A percentile compares a stretch with the other conserved stretches of the same genome.
phyloP scores from a whole-genome alignment of 2,888 invertebrate species.

The Choreutis nemorana region DNA sequence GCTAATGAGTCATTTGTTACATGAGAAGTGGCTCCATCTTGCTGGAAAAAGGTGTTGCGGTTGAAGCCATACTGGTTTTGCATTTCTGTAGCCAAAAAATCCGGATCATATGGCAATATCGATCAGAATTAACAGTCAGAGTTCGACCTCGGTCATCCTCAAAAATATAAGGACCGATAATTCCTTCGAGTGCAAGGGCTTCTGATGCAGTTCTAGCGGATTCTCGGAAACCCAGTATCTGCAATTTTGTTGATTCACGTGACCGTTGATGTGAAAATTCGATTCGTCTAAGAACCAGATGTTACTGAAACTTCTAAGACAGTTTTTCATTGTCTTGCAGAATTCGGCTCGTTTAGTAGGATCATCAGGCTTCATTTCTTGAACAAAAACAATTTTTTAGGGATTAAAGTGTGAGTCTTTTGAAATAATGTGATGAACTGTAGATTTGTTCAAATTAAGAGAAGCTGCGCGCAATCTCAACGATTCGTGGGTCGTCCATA shows the following conservation, averaged over 20 bases:
- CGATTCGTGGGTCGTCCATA: constrained; percentile 12
- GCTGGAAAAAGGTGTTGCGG: constrained; percentile 15
- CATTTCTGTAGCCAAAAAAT: constrained; percentile 15
- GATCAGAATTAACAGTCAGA: constrained; percentile 9
- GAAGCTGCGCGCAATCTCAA: constrained; percentile 12
- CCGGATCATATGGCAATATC: constrained; percentile 9
- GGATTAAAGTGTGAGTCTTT: constrained; percentile 13
- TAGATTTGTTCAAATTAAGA: background rate
- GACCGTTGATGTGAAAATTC: background rate
- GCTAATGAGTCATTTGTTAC: constrained; percentile 15
- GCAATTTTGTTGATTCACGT: background rate
- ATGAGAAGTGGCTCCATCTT: constrained; percentile 17
- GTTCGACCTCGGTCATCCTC: constrained; percentile 8
- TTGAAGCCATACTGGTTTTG: constrained; percentile 15
- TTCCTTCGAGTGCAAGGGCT: constrained; percentile 2
- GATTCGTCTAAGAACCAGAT: too few relatives aligned
- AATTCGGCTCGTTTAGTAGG: constrained; percentile 15
- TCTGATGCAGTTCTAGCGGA: background rate
- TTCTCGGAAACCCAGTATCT: background rate
- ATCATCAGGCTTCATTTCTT: constrained; percentile 18
- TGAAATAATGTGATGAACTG: constrained; percentile 14
- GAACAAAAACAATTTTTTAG: constrained; percentile 16
- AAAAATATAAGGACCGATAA: constrained; percentile 6
- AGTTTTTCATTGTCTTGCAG: constrained; percentile 13
- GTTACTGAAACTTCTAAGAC: too few relatives aligned